Percentiles rank a stretch among this genome's conserved stretches.
phyloP scores from a whole-genome alignment of 2,113 vertebrate species.

The Chelonoidis abingdonii region DNA sequence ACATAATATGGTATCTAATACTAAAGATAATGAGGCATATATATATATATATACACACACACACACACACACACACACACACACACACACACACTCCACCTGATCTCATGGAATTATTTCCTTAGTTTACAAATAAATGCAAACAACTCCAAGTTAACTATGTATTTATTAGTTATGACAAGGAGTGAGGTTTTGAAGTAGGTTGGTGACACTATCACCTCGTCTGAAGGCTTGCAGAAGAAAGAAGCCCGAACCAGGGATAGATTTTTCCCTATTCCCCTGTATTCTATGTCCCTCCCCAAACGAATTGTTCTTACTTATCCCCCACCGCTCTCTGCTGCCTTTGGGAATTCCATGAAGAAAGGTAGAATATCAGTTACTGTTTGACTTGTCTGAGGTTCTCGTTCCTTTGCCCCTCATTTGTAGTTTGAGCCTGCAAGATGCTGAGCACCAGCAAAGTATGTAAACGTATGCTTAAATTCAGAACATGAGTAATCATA shows the following conservation, averaged over 20 bases:
- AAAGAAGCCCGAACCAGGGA: background rate
- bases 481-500: background rate
- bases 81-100: background rate
- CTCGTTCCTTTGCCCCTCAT: background rate
- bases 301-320: background rate
- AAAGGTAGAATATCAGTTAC: background rate
- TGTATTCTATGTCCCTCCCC: background rate
- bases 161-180: background rate
- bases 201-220: background rate
- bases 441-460: background rate
- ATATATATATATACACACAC: background rate
- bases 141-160: background rate
- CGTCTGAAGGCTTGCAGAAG: background rate
- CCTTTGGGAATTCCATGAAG: background rate
- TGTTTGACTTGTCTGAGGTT: background rate
- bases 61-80: too few relatives aligned
- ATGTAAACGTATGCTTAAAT: background rate
- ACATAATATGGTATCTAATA: background rate
- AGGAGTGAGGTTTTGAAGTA: background rate
- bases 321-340: background rate
- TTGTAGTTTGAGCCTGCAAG: background rate
- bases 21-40: background rate
- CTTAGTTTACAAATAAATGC: background rate
- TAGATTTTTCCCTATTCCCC: background rate
- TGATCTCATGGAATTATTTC: background rate